Percentiles rank a stretch among this genome's conserved stretches.
phyloP scores from a whole-genome alignment of 2,888 invertebrate genomes.

The Patella depressa region DNA sequence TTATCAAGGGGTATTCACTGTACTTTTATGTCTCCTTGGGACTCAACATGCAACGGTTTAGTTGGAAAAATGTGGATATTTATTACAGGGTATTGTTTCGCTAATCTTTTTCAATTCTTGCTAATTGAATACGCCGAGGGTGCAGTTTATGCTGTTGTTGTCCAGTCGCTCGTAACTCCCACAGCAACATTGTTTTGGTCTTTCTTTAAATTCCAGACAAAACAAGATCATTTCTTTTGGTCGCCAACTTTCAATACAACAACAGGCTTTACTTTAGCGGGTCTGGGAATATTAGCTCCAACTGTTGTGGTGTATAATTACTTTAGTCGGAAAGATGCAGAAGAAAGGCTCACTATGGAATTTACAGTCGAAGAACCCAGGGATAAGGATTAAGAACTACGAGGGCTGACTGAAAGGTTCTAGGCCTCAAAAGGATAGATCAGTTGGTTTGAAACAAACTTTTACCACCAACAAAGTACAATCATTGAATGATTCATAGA shows the following conservation, averaged over 20 bases:
- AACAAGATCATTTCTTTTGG: constrained; percentile 44
- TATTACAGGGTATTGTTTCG: constrained; percentile 39
- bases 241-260: constrained; percentile 48
- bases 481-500: too few relatives aligned
- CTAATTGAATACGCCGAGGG: constrained; percentile 58
- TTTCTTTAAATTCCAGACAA: constrained; percentile 47
- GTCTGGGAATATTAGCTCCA: constrained; percentile 52
- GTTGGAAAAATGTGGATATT: constrained; percentile 47
- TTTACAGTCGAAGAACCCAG: not conserved
- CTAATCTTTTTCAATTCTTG: constrained; percentile 51
- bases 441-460: too few relatives aligned
- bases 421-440: too few relatives aligned
- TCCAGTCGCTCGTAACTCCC: constrained; percentile 52
- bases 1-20: constrained; percentile 21
- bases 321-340: constrained; percentile 49
- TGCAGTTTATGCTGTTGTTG: constrained; percentile 53
- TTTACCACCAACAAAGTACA: too few relatives aligned
- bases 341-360: constrained; percentile 26
- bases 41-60: constrained; percentile 33
- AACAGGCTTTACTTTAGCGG: constrained; percentile 49
- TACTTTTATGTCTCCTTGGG: constrained; percentile 18
- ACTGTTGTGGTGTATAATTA: constrained; percentile 51
- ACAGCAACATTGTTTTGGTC: constrained; percentile 57
- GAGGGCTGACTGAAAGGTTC: too few relatives aligned
- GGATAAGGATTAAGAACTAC: not conserved